Base-by-base conservation (phyloP, 2,797 vertebrate genomes). In the Mormyrops attenuatus region DNA sequence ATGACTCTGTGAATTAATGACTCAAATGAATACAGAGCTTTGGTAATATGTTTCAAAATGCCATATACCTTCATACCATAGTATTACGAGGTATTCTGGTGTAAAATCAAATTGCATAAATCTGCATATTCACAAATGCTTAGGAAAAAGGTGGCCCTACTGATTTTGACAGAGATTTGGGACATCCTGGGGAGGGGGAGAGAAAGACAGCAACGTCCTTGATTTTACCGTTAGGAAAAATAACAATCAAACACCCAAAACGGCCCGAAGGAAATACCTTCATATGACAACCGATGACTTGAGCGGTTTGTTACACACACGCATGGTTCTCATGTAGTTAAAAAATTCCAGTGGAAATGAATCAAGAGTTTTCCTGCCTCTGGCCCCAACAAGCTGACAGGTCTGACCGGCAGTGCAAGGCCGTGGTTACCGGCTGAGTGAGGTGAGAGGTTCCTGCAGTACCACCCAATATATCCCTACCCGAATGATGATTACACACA, bases 331-430 rank as follows among this genome's bases (percentile, higher is more conserved):
- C 50, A 55, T 30, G 85, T 57, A 17, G 26, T 87, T 53, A 87
- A 87, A 57, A 87, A 49, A 87, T 85, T 85, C 82, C 50, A 87
- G 15, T 57, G 26, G 22, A 57, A 87, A 57, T 57, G 52, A 38
- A 55, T 87, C 41, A 41, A 30, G 86, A 60, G 30, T 30, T 52
- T 8, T 44, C 8, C 53, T 60, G 86, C 86, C 53, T 87, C 86
- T 38, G 86, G 52, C 53, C 38, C 53, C 86, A 38, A n/a, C 52
- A 41, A 87, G 15, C 85, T 41, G 86, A 57, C 86, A 87, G 86
- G 86, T 87, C 53, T 57, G 53, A 87, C 86, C 34, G 52, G 86
- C 47, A 17, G 49, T 2, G 44, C 82, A 15, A 52, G 82, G 44
- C 47, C 52, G 49, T 26, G 49, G 44, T 87, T 60, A 41, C 52